Evolutionary conservation across 37 sponge, comb jelly and placozoan species (phyloP), one percentile per base, ranked within the genome.

Genomic region (Spongia lamella): DNA sequence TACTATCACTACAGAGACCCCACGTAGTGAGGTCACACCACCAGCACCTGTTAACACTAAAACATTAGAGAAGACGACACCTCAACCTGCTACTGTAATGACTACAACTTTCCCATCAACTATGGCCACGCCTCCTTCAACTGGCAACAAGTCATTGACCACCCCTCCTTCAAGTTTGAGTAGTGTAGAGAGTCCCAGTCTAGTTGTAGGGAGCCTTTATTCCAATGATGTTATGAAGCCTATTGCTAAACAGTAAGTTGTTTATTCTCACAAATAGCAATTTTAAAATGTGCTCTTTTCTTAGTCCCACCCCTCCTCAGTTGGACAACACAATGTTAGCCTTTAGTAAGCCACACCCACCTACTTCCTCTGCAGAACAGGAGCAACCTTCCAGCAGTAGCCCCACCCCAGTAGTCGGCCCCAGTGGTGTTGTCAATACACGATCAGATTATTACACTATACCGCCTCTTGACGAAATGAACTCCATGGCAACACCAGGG

Each of bases 401-500:
- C 70, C 70, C 52, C 21, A 25, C 79, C 24, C 53, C 31, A 26
- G 32, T 27, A 27, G 7, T 25, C 68, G 47, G 61, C 1, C 68
- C 40, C 30, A 49, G 77, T 56, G 61, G 72, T 1, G 57, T 72
- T 0, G 70, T 76, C 7, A 54, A 83, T 38, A 68, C 54, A 1
- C 36, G 58, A 50, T 19, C 39, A 1, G 91, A 66, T 25, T 94
- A 94, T 73, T 86, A 86, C 64, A 87, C 85, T 25, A 39, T 64
- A 4, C 95, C 95, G 14, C 47, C 82, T 0, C 14, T 86, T 57
- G 81, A 71, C 33, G 92, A 86, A 65, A 55, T 90, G 16, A 78
- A 82, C 34, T n/a, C n/a, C 14, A 33, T 77, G 40, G 65, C 33
- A 14, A 26, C n/a, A 7, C 24, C 24, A 1, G 52, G 53, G 3